Conservation (phyloP, 2,888 invertebrate species). For the Megastigmus dorsalis region DNA sequence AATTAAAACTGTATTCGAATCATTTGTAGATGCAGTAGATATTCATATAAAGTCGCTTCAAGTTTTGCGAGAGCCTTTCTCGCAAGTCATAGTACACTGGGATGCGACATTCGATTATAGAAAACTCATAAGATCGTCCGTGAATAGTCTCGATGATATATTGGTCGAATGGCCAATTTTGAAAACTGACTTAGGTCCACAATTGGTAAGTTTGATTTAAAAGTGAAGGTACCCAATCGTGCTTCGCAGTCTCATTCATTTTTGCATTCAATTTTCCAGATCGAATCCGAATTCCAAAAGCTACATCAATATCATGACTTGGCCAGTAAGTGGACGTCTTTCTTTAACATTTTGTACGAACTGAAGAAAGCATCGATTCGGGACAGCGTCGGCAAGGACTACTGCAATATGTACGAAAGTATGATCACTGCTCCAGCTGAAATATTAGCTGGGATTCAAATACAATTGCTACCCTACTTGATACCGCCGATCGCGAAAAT, state of each 20-base stretch:
- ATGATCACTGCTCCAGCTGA: not conserved
- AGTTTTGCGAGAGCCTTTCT: slow-evolving; percentile 10
- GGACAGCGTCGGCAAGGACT: slow-evolving; percentile 15
- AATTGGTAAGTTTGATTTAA: slow-evolving; percentile 36
- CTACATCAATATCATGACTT: not conserved
- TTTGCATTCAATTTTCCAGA: slow-evolving; percentile 27
- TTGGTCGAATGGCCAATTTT: slow-evolving; percentile 48
- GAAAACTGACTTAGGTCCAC: slow-evolving; percentile 23
- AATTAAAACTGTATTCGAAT: not conserved
- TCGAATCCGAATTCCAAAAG: slow-evolving; percentile 41
- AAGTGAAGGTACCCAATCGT: not conserved
- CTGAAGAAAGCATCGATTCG: slow-evolving; percentile 12
- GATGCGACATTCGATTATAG: slow-evolving; percentile 35
- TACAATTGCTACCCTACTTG: slow-evolving; percentile 36
- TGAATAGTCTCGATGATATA: slow-evolving; percentile 29
- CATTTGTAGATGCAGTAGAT: slow-evolving; percentile 19
- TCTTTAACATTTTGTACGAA: slow-evolving; percentile 18
- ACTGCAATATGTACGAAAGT: not conserved
- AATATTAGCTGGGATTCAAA: slow-evolving; percentile 20
- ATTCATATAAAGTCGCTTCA: slow-evolving; percentile 31
- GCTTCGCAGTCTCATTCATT: not conserved
- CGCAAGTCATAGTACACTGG: slow-evolving; percentile 37
- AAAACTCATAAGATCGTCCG: slow-evolving; percentile 7
- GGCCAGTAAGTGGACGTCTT: slow-evolving; percentile 5
- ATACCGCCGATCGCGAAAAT: slow-evolving; percentile 33